phyloP scores from a whole-genome alignment of 2,888 invertebrate genomes.

The Candidula unifasciata region DNA sequence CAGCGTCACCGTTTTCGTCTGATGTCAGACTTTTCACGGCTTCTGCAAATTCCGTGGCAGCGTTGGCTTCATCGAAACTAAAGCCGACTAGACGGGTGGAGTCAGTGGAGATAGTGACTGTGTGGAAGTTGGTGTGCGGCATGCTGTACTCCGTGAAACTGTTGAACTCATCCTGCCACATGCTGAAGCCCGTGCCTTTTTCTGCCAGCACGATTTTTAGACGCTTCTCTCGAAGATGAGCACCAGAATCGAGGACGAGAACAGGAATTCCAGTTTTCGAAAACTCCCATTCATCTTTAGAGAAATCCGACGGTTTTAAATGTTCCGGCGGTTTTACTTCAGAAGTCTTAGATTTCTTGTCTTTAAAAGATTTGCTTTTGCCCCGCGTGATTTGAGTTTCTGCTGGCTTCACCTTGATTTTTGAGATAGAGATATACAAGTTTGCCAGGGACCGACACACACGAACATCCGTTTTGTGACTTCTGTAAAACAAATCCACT shows the following conservation, averaged over 20 bases:
- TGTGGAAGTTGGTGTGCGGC: conserved; percentile 85
- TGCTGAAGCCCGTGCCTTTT: conserved; percentile 87
- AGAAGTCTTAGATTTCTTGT: neutral
- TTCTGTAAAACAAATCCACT: conserved; percentile 80
- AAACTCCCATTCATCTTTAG: conserved; percentile 82
- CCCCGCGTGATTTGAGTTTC: conserved; percentile 19
- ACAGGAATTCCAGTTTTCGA: conserved; percentile 88
- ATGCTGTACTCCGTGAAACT: conserved; percentile 86
- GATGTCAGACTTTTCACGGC: conserved; percentile 83
- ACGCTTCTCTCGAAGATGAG: conserved; percentile 80
- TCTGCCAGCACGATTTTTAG: conserved; percentile 86
- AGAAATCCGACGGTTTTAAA: conserved; percentile 10
- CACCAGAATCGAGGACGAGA: conserved; percentile 87
- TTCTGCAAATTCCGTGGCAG: conserved; percentile 83
- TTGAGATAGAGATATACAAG: conserved; percentile 76
- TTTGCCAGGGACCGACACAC: conserved; percentile 86
- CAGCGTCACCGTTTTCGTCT: conserved; percentile 87
- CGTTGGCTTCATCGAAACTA: conserved; percentile 86
- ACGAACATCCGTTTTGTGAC: conserved; percentile 87
- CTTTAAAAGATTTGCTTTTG: conserved; percentile 17
- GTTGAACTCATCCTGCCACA: conserved; percentile 90
- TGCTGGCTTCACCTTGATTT: conserved; percentile 48
- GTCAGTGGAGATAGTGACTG: conserved; percentile 87
- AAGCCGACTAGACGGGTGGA: conserved; percentile 87
- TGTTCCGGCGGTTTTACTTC: neutral